Conservation (phyloP, 2,888 invertebrate species). For the Callosobruchus maculatus region DNA sequence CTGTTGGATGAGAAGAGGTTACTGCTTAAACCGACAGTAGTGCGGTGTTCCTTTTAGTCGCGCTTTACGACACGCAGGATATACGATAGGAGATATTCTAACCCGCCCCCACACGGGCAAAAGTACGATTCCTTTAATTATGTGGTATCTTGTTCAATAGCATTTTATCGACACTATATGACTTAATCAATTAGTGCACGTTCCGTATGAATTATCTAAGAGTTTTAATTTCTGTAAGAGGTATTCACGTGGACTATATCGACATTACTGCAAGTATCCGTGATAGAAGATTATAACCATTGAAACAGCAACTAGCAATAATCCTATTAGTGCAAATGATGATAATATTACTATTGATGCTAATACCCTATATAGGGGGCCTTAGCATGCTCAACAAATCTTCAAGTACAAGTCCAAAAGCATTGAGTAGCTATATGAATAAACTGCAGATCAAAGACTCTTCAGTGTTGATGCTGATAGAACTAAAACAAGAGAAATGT, state of each 20-base stretch:
- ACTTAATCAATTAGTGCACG: not conserved
- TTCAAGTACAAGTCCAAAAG: not conserved
- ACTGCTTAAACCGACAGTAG: too few relatives aligned
- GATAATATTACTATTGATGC: not conserved
- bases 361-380: not conserved
- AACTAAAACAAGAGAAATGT: not conserved
- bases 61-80: too few relatives aligned
- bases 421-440: not conserved
- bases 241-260: not conserved
- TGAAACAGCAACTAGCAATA: not conserved
- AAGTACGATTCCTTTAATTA: too few relatives aligned
- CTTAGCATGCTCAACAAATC: not conserved
- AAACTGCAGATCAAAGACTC: not conserved
- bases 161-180: too few relatives aligned
- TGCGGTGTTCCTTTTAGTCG: too few relatives aligned
- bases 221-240: not conserved
- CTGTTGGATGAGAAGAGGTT: too few relatives aligned
- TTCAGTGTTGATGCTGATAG: not conserved
- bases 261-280: too few relatives aligned
- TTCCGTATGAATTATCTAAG: not conserved
- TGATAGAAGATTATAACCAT: not conserved
- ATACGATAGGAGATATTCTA: too few relatives aligned
- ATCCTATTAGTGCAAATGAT: too few relatives aligned
- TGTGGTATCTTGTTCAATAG: too few relatives aligned
- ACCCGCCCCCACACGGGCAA: too few relatives aligned